A percentile compares a stretch with the other conserved stretches of the same genome.
Conservation (phyloP, 2,113 vertebrate genomes). For the Echinops telfairi region DNA sequence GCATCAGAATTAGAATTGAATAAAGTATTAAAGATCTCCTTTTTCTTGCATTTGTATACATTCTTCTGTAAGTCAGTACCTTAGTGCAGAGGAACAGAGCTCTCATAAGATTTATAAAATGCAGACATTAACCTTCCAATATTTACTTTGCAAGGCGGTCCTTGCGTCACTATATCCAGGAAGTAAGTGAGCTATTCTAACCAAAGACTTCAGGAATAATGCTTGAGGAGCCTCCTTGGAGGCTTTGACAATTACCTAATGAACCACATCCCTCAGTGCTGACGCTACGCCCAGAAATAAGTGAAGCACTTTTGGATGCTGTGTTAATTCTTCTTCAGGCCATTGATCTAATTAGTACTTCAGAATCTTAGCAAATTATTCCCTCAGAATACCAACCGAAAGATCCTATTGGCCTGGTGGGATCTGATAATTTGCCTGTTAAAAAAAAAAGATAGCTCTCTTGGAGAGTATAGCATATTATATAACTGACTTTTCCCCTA, state of each 20-base stretch:
- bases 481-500: background rate
- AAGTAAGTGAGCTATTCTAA: background rate
- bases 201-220: background rate
- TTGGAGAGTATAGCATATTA: background rate
- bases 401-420: background rate
- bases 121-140: background rate
- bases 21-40: background rate
- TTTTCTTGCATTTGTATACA: background rate
- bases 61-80: background rate
- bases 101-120: background rate
- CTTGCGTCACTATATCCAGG: background rate
- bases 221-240: background rate
- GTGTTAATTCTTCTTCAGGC: conserved; percentile 36
- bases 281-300: conserved; percentile 17
- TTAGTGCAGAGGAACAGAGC: background rate
- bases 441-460: background rate
- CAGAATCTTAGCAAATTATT: conserved; percentile 52
- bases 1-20: background rate
- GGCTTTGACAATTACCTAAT: background rate
- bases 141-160: background rate
- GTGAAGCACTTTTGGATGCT: conserved; percentile 7
- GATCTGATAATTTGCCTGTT: background rate
- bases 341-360: conserved; percentile 56
- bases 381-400: background rate
- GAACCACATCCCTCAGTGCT: background rate